Evolutionary conservation across 2,888 invertebrate species (phyloP).

Genomic region (Acholoe squamosa): DNA sequence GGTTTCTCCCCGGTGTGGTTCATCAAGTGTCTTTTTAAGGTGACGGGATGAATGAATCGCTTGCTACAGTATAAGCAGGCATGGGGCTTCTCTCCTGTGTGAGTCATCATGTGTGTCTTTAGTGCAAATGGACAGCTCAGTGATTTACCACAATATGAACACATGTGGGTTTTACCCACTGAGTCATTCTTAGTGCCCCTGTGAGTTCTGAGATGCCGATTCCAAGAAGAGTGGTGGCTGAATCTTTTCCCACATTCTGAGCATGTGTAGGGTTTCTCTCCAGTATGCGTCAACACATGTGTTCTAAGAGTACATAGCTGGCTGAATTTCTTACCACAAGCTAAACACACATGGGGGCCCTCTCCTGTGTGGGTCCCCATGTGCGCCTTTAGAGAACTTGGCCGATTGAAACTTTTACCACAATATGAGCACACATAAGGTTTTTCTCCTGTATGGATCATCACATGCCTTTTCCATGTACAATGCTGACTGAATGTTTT

Average conservation of each 20-base stretch:
- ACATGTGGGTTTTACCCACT: too few species aligned
- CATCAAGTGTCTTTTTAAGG: too few species aligned
- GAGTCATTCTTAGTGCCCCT: too few species aligned
- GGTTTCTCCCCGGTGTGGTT: too few species aligned
- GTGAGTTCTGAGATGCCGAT: too few species aligned
- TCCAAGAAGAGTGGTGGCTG: too few species aligned
- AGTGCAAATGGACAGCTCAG: too few species aligned
- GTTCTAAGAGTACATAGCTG: not conserved
- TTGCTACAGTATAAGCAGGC: too few species aligned
- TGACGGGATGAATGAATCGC: too few species aligned
- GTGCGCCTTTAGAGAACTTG: not conserved
- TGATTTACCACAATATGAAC: too few species aligned
- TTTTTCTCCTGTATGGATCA: not conserved
- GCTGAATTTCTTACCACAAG: not conserved
- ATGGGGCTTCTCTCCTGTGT: too few species aligned
- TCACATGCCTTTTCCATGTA: not conserved
- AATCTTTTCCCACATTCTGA: constrained; percentile 18
- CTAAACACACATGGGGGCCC: constrained; percentile 26
- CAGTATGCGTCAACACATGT: constrained; percentile 20
- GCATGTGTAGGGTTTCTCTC: constrained; percentile 1
- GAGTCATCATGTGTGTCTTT: too few species aligned
- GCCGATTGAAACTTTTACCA: not conserved
- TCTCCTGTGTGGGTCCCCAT: not conserved
- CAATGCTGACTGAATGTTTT: not conserved
- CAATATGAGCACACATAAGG: not conserved